A percentile compares a stretch with the other conserved stretches of the same genome.
Evolutionary conservation across 2,888 invertebrate species (phyloP).

Genomic region (Macrophya annulata): DNA sequence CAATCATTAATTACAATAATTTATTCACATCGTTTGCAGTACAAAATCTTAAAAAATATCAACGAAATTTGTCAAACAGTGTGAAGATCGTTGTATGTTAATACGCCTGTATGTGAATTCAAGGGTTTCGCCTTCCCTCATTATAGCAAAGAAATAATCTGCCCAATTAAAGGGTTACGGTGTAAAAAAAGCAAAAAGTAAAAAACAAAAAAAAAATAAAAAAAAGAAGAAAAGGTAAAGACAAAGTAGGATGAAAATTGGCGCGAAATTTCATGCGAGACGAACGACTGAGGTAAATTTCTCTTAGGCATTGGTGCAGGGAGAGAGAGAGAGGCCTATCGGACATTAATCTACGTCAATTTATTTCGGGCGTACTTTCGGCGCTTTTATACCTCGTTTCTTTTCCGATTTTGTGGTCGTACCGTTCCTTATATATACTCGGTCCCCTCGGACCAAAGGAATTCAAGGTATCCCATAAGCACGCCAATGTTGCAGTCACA

Average conservation of each 20-base stretch:
- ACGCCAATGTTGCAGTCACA: not conserved
- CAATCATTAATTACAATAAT: not conserved
- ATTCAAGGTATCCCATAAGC: conserved; percentile 18
- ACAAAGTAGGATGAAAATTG: conserved; percentile 27
- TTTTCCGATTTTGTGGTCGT: conserved; percentile 31
- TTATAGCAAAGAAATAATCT: conserved; percentile 17
- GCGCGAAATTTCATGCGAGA: conserved; percentile 26
- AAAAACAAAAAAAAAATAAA: conserved; percentile 37
- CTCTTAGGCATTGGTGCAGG: not conserved
- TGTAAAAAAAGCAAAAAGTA: conserved; percentile 1
- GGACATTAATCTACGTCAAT: conserved; percentile 42
- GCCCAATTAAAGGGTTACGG: conserved; percentile 57
- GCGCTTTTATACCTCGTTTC: conserved; percentile 41
- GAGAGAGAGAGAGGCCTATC: conserved; percentile 8
- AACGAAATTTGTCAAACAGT: not conserved
- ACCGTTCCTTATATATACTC: not conserved
- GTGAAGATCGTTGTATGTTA: not conserved
- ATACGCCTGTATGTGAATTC: not conserved
- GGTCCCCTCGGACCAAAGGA: conserved; percentile 20
- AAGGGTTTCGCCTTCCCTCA: not conserved
- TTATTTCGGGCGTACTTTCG: conserved; percentile 47
- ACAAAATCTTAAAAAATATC: too few relatives aligned
- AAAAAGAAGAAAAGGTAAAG: not conserved
- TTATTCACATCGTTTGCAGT: not conserved
- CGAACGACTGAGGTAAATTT: conserved; percentile 32